These are phyloP conservation scores for Cosmorhoe ocellata DNA, from an alignment of 2,888 invertebrate genomes.

Conservation along the genomic window DNA sequence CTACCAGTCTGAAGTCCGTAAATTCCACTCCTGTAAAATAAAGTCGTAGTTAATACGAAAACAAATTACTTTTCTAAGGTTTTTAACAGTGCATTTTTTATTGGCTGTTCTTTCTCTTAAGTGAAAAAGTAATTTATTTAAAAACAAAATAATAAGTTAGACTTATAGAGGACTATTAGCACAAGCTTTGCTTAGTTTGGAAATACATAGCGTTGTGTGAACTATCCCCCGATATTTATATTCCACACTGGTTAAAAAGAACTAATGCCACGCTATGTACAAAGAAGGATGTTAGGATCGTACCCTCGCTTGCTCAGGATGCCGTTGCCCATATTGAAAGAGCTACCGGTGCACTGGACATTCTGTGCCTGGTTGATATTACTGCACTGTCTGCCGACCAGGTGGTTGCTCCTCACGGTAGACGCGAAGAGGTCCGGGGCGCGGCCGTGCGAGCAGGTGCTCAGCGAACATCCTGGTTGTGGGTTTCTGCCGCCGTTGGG, in stretches of 20 bases:
- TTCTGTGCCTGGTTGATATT: constrained; percentile 48
- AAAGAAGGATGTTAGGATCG: no score
- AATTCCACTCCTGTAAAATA: constrained; percentile 15
- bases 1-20: constrained; percentile 12
- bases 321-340: constrained; percentile 55
- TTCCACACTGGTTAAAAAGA: no score
- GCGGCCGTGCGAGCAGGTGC: constrained; percentile 62
- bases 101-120: no score
- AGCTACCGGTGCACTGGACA: constrained; percentile 42
- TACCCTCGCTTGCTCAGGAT: constrained; percentile 53
- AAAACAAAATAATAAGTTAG: no score
- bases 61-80: no score
- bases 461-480: constrained; percentile 62
- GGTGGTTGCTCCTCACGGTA: constrained; percentile 51
- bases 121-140: no score
- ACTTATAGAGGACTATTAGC: no score
- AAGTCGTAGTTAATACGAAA: not conserved
- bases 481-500: constrained; percentile 65
- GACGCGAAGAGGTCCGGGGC: constrained; percentile 57
- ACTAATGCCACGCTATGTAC: no score
- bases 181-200: no score
- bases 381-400: constrained; percentile 51
- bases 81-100: no score
- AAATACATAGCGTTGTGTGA: no score
- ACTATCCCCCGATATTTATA: no score